Conservation (phyloP, 2,113 vertebrate genomes). For the Lota lota region DNA sequence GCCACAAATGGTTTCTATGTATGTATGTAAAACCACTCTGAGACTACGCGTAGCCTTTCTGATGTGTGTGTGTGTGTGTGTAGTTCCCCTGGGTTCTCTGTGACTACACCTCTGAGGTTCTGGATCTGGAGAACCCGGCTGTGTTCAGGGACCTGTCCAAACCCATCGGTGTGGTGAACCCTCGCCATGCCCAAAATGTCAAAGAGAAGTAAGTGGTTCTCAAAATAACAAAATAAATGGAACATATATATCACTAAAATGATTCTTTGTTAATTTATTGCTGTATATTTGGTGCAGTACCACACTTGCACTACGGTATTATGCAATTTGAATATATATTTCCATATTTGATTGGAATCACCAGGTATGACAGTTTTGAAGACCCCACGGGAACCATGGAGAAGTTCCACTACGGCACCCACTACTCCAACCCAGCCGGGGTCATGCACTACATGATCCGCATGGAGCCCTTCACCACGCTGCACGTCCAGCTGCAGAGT, state of each 20-base stretch:
- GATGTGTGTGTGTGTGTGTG: conserved; percentile 13
- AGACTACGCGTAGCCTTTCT: neutral
- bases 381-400: conserved; percentile 90
- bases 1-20: no score
- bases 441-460: conserved; percentile 99
- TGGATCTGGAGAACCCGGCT: conserved; percentile 84
- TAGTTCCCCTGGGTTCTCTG: conserved; percentile 96
- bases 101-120: conserved; percentile 84
- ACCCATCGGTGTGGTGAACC: conserved; percentile 93
- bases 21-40: no score
- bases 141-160: conserved; percentile 95
- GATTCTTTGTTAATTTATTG: no score
- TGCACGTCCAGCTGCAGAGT: conserved; percentile 96
- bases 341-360: neutral
- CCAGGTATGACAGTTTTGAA: conserved; percentile 96
- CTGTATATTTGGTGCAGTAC: neutral
- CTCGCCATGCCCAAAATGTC: conserved; percentile 88
- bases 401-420: conserved; percentile 98
- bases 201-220: conserved; percentile 83
- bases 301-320: neutral
- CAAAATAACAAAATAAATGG: neutral
- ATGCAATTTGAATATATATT: neutral
- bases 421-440: conserved; percentile 97
- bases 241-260: neutral
- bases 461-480: conserved; percentile 90